Evolutionary conservation across 2,113 vertebrate species (phyloP).

Genomic region (Siniperca knerii): DNA sequence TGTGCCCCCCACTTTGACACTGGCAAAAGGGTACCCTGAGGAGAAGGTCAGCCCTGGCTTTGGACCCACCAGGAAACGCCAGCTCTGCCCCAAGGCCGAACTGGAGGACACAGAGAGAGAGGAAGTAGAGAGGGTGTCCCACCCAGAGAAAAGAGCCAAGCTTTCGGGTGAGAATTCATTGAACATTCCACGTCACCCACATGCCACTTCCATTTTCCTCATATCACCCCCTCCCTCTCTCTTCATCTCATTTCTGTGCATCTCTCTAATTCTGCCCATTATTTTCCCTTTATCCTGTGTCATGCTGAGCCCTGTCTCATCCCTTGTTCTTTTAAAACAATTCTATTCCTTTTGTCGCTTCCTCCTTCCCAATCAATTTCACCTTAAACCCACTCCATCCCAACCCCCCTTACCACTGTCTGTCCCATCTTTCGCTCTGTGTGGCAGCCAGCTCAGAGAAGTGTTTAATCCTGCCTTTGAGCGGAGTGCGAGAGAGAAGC

Average conservation of each 20-base stretch:
- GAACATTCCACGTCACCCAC: neutral
- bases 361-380: conserved; percentile 71
- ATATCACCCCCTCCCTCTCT: neutral
- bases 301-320: conserved; percentile 34
- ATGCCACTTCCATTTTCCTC: neutral
- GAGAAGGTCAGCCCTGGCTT: conserved; percentile 78
- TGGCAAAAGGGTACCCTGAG: conserved; percentile 55
- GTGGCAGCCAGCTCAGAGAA: conserved; percentile 78
- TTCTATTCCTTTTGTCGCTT: conserved; percentile 41
- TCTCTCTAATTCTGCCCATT: conserved; percentile 33
- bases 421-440: conserved; percentile 77
- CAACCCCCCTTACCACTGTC: conserved; percentile 44
- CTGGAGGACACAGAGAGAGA: conserved; percentile 77
- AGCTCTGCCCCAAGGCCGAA: conserved; percentile 81
- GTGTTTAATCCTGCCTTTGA: conserved; percentile 84
- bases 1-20: conserved; percentile 59
- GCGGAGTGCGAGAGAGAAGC: conserved; percentile 65
- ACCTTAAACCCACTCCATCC: conserved; percentile 63
- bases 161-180: conserved; percentile 67
- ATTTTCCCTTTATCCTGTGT: conserved; percentile 14
- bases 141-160: conserved; percentile 71
- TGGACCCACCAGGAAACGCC: conserved; percentile 87
- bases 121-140: conserved; percentile 61
- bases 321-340: conserved; percentile 30
- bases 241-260: conserved; percentile 24